Conservation (phyloP, 2,113 vertebrate genomes). For the Pyxicephalus adspersus region DNA sequence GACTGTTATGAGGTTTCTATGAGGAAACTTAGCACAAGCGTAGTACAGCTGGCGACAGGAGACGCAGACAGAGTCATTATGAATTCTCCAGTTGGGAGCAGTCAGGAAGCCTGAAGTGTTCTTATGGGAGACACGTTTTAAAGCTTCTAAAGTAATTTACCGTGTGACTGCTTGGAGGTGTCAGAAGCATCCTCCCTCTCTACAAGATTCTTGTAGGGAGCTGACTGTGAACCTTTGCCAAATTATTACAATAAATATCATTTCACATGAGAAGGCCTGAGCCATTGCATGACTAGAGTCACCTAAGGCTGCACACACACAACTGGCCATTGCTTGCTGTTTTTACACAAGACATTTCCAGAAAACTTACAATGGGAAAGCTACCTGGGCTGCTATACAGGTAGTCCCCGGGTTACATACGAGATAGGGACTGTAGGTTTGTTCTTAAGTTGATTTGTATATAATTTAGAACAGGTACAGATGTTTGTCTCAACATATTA, state of each 20-base stretch:
- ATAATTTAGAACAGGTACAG: too few species aligned
- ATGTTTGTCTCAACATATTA: too few species aligned
- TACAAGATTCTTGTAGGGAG: neutral
- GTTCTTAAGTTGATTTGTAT: too few species aligned
- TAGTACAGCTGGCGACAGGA: neutral
- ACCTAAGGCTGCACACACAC: neutral
- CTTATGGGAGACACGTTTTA: conserved; percentile 21
- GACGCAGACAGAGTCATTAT: neutral
- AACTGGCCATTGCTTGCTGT: neutral
- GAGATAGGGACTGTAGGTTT: too few species aligned
- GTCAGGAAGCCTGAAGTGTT: neutral
- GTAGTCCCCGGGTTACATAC: too few species aligned
- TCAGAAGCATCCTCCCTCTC: neutral
- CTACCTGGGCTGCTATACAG: too few species aligned
- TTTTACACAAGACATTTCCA: neutral
- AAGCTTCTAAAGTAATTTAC: neutral
- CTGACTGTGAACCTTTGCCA: neutral
- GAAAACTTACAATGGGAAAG: too few species aligned
- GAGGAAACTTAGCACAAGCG: too few species aligned
- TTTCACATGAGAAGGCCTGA: neutral
- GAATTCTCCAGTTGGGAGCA: conserved; percentile 3
- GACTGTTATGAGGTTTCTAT: too few species aligned
- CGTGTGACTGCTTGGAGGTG: conserved; percentile 7
- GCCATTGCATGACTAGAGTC: neutral
- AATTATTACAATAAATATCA: neutral